Evolutionary conservation across 2,888 invertebrate genomes (phyloP).

Genomic region (Plagodis pulveraria): DNA sequence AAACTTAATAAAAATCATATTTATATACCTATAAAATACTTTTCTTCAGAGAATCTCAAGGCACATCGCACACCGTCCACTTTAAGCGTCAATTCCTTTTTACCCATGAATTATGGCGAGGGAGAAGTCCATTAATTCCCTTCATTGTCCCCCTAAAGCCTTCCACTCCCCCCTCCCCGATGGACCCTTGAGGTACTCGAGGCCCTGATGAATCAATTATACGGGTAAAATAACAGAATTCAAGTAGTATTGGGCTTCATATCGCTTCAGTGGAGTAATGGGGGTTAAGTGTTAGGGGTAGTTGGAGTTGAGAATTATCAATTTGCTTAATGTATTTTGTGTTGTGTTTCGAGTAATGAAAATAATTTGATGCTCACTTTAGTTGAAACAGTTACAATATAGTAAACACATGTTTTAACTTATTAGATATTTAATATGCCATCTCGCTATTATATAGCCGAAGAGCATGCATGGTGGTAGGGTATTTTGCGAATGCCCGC

Average conservation of each 20-base stretch:
- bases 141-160: conserved; percentile 26
- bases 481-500: too few species aligned
- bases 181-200: conserved; percentile 35
- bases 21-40: too few species aligned
- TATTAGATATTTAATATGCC: too few species aligned
- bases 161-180: conserved; percentile 1
- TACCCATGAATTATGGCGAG: conserved; percentile 49
- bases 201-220: conserved; percentile 51
- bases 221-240: conserved; percentile 31
- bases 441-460: too few species aligned
- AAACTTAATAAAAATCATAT: too few species aligned
- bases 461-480: too few species aligned
- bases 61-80: conserved; percentile 24
- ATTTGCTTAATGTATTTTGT: too few species aligned
- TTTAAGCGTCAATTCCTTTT: conserved; percentile 29
- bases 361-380: too few species aligned
- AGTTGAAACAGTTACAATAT: too few species aligned
- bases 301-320: too few species aligned
- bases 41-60: conserved; percentile 9
- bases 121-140: conserved; percentile 52
- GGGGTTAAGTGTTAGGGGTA: conserved; percentile 10
- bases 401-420: too few species aligned
- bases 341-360: too few species aligned
- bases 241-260: conserved; percentile 21
- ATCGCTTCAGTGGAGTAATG: conserved; percentile 12